Base-by-base conservation (phyloP, 1,140 invertebrate species). In the Vanessa atalanta region DNA sequence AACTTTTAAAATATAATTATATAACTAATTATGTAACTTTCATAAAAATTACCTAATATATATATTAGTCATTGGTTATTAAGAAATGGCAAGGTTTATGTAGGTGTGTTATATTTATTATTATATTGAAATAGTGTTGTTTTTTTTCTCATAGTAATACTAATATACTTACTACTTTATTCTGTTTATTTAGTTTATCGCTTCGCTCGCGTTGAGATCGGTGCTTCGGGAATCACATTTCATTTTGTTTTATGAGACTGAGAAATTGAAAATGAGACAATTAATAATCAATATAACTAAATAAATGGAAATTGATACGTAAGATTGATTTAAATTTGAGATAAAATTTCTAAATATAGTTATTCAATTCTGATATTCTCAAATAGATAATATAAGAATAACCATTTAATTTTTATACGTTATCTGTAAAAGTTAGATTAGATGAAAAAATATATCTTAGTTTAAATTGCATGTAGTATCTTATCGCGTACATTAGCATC, bases 341-440 rank as follows among this genome's bases (percentile, higher is more conserved):
- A 55, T 16, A n/a, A n/a, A 15, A 16, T 16, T 16, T 55, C 15
- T 55, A 16, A 16, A 16, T 55, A 16, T 23, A 20, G 7, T 55
- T 16, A 9, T 55, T n/a, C 4, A n/a, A 53, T n/a, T n/a, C n/a
- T 43, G 37, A 11, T 11, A 43, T 9, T 43, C 9, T 43, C 37
- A 43, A 43, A 11, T 43, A 43, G 50, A 53, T 53, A 20, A n/a
- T 53, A 16, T 1, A 57, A 26, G 16, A 26, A 37, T 9, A 51
- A n/a, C 48, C 48, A 61, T 43, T 68, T 57, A 68, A 23, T 60
- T 23, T 70, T 63, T 20, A 8, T 37, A 43, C 11, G 12, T 60
- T 70, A 70, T 70, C 68, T 63, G 12, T 61, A 15, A 48, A 50
- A 26, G 68, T 70, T 70, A 61, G 68, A 70, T 50, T 70, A 70